Conservation (phyloP, 2,113 vertebrate genomes). For the Anas platyrhynchos region DNA sequence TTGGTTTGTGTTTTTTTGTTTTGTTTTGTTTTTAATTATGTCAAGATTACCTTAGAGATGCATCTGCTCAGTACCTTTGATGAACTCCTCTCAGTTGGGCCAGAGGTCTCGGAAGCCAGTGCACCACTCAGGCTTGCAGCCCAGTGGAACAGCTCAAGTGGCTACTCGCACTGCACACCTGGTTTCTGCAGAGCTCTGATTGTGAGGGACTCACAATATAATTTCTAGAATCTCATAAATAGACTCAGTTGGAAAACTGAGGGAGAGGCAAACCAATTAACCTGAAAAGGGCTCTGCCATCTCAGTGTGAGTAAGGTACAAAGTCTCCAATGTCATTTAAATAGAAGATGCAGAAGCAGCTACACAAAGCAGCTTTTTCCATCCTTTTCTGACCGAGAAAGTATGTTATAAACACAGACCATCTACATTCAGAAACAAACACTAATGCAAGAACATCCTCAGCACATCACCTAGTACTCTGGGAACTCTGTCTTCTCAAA, state of each 20-base stretch:
- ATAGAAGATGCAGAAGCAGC: background rate
- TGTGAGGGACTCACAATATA: background rate
- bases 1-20: background rate
- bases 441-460: background rate
- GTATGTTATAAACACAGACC: background rate
- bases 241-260: background rate
- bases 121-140: background rate
- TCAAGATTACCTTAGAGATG: background rate
- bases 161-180: background rate
- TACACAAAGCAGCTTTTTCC: conserved; percentile 8
- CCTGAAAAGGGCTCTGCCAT: background rate
- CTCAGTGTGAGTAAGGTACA: background rate
- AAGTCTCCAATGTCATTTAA: background rate
- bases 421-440: background rate
- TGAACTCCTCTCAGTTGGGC: background rate
- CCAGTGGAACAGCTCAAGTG: background rate
- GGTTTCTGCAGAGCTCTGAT: background rate
- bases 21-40: background rate
- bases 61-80: background rate
- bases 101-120: background rate
- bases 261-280: background rate
- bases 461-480: background rate
- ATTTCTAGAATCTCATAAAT: background rate
- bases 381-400: background rate
- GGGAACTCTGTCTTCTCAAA: background rate